Evolutionary conservation across 2,113 vertebrate genomes (phyloP).

Genomic region (Perognathus longimembris): DNA sequence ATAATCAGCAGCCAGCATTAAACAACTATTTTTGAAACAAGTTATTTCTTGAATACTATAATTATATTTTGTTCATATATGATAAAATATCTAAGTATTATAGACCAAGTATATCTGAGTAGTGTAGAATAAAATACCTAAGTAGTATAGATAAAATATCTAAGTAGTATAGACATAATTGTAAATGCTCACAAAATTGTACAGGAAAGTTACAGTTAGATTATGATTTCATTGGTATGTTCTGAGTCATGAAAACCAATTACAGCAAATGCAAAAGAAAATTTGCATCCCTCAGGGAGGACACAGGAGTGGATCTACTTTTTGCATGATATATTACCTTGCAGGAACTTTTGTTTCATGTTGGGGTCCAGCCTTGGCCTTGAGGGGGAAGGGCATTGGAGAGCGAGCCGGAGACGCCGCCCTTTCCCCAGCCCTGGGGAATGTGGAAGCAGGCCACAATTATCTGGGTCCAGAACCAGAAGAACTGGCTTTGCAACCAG

Average conservation of each 20-base stretch:
- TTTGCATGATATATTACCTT: slow-evolving; percentile 75
- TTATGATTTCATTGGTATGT: slow-evolving; percentile 43
- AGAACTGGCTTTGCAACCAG: too few species aligned
- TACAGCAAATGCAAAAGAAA: slow-evolving; percentile 13
- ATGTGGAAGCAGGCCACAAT: too few species aligned
- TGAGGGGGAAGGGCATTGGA: too few species aligned
- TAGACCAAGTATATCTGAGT: not conserved
- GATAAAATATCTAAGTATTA: slow-evolving; percentile 18
- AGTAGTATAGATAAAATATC: not conserved
- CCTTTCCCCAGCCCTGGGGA: too few species aligned
- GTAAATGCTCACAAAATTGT: not conserved
- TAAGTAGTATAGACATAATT: slow-evolving; percentile 6
- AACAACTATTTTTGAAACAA: not conserved
- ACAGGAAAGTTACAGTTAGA: not conserved
- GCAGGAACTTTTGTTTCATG: slow-evolving; percentile 71
- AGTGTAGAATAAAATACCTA: slow-evolving; percentile 1
- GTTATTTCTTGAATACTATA: not conserved
- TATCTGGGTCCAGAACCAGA: too few species aligned
- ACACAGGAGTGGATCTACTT: slow-evolving; percentile 65
- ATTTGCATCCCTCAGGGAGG: slow-evolving; percentile 49
- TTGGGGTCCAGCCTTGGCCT: too few species aligned
- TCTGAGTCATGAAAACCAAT: slow-evolving; percentile 29
- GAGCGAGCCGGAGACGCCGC: too few species aligned
- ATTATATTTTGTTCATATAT: not conserved
- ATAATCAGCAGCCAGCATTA: too few species aligned